A percentile compares a stretch with the other conserved stretches of the same genome.
phyloP scores from a whole-genome alignment of 2,113 vertebrate species.

The Verasper variegatus region DNA sequence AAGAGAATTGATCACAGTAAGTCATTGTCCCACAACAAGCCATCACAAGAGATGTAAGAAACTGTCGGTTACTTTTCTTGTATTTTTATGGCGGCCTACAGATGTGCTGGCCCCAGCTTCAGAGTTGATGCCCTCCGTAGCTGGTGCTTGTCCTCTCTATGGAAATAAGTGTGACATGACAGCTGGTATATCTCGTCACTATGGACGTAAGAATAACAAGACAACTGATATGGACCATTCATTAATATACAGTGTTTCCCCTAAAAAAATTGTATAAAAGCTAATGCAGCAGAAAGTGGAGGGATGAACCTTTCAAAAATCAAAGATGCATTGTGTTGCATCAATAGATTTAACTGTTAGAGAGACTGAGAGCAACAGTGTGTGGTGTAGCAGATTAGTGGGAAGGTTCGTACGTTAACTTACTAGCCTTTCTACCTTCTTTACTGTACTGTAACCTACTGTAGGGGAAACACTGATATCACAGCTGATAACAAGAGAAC shows the following conservation, averaged over 20 bases:
- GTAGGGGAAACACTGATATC: slow-evolving; percentile 43
- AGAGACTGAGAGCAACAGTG: not conserved
- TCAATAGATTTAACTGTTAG: not conserved
- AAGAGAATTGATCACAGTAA: slow-evolving; percentile 44
- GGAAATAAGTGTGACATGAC: slow-evolving; percentile 73
- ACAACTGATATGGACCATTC: not conserved
- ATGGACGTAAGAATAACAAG: slow-evolving; percentile 29
- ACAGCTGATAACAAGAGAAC: not conserved
- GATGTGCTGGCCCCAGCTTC: slow-evolving; percentile 72
- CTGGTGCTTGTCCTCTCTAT: slow-evolving; percentile 78
- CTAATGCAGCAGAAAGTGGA: not conserved
- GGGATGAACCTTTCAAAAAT: not conserved
- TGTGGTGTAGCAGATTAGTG: not conserved
- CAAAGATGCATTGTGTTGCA: not conserved
- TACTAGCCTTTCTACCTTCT: not conserved
- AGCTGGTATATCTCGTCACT: slow-evolving; percentile 51
- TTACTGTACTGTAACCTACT: not conserved
- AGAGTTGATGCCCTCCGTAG: slow-evolving; percentile 69
- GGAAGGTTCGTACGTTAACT: not conserved
- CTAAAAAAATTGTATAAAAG: not conserved
- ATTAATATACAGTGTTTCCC: slow-evolving; percentile 45
- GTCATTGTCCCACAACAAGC: slow-evolving; percentile 66
- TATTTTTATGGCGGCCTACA: slow-evolving; percentile 71
- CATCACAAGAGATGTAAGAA: slow-evolving; percentile 66
- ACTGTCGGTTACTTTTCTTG: slow-evolving; percentile 79